These are phyloP conservation scores for Nilaparvata lugens DNA, from an alignment of 1,140 invertebrate species.

Conservation along the genomic window DNA sequence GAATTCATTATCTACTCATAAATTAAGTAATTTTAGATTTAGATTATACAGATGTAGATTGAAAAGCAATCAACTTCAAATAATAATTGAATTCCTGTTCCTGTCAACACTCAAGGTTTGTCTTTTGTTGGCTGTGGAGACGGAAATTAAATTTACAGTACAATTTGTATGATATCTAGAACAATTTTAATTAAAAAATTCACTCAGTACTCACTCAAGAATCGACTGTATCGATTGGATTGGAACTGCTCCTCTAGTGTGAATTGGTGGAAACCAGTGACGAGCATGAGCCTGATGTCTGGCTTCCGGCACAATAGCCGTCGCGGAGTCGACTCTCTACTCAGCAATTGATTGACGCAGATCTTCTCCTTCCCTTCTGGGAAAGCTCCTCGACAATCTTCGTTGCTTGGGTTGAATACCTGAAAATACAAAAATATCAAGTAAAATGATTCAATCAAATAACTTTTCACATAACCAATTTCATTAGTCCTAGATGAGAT, in stretches of 20 bases:
- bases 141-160: too few relatives aligned
- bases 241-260: slow-evolving; percentile 6
- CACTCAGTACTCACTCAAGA: slow-evolving; percentile 14
- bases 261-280: slow-evolving; percentile 6
- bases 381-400: not conserved
- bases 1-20: too few relatives aligned
- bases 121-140: too few relatives aligned
- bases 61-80: too few relatives aligned
- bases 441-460: too few relatives aligned
- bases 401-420: slow-evolving; percentile 4
- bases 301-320: slow-evolving; percentile 3
- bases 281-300: slow-evolving; percentile 5
- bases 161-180: too few relatives aligned
- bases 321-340: not conserved
- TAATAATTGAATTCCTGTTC: too few relatives aligned
- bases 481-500: too few relatives aligned
- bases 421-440: not conserved
- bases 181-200: not conserved
- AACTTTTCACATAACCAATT: too few relatives aligned
- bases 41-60: too few relatives aligned
- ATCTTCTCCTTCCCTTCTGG: not conserved
- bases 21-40: too few relatives aligned
- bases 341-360: not conserved
- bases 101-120: too few relatives aligned
- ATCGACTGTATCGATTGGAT: slow-evolving; percentile 7